These are phyloP conservation scores for Rhagium mordax DNA, from an alignment of 2,888 invertebrate genomes.

Conservation along the genomic window DNA sequence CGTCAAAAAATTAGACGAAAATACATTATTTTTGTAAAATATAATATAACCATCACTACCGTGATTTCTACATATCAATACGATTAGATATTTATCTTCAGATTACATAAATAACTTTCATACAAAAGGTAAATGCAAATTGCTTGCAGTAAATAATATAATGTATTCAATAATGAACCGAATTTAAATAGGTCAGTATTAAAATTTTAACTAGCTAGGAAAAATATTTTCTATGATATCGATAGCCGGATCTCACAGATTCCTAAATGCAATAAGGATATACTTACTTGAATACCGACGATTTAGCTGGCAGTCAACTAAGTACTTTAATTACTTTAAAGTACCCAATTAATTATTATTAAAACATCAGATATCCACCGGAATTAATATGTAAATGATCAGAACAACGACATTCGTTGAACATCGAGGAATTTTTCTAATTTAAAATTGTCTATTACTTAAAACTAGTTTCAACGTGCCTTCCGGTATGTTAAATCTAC, in stretches of 20 bases:
- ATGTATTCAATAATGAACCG: too few relatives aligned
- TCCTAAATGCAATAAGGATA: background rate
- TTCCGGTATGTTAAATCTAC: background rate
- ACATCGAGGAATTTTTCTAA: conserved; percentile 1
- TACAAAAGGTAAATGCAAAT: too few relatives aligned
- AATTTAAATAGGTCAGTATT: background rate
- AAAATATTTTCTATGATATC: background rate
- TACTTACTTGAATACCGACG: background rate
- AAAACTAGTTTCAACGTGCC: background rate
- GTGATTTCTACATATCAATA: too few relatives aligned
- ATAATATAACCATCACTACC: too few relatives aligned
- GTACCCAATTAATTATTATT: conserved; percentile 10
- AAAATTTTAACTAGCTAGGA: background rate
- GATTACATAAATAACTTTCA: too few relatives aligned
- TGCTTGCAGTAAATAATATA: too few relatives aligned
- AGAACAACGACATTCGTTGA: background rate
- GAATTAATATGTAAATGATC: conserved; percentile 10
- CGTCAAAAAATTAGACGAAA: too few relatives aligned
- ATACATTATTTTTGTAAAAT: too few relatives aligned
- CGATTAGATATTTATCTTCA: too few relatives aligned
- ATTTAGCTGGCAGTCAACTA: background rate
- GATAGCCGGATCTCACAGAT: background rate
- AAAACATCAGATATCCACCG: conserved; percentile 2
- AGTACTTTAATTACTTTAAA: background rate
- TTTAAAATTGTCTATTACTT: background rate